These are phyloP conservation scores for Thunnus maccoyii DNA, from an alignment of 2,113 vertebrate genomes.

Conservation along the genomic window DNA sequence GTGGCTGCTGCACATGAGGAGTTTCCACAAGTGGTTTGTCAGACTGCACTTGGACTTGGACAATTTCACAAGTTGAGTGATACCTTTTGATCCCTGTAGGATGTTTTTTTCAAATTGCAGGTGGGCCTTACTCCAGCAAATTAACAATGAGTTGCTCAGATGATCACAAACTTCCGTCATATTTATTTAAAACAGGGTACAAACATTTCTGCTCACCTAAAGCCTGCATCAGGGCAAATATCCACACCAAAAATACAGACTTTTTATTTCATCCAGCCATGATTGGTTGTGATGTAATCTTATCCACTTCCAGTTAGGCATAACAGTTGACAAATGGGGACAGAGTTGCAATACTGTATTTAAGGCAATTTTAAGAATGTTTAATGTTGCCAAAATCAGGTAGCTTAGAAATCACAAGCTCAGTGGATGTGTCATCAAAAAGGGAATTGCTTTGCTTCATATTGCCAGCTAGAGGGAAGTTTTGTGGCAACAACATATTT, in stretches of 20 bases:
- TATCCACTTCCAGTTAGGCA: background rate
- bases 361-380: too few species aligned
- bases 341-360: background rate
- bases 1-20: conserved; percentile 15
- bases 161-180: conserved; percentile 15
- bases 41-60: conserved; percentile 24
- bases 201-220: background rate
- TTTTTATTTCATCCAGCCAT: background rate
- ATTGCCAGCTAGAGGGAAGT: background rate
- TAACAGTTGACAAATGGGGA: conserved; percentile 1
- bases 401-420: background rate
- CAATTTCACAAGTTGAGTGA: conserved; percentile 50
- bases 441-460: background rate
- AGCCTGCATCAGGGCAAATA: background rate
- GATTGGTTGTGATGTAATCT: too few species aligned
- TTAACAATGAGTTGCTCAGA: conserved; percentile 22
- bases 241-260: background rate
- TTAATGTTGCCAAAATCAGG: background rate
- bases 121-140: conserved; percentile 23
- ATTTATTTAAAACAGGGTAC: conserved; percentile 12
- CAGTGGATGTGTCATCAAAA: conserved; percentile 1
- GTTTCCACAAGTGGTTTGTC: conserved; percentile 45
- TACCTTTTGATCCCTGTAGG: conserved; percentile 26
- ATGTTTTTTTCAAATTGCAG: conserved; percentile 9
- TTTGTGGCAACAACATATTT: conserved; percentile 4